Evolutionary conservation across 2,888 invertebrate genomes (phyloP), one percentile per base, ranked within the genome.

Genomic region (Drosophila neonasuta): DNA sequence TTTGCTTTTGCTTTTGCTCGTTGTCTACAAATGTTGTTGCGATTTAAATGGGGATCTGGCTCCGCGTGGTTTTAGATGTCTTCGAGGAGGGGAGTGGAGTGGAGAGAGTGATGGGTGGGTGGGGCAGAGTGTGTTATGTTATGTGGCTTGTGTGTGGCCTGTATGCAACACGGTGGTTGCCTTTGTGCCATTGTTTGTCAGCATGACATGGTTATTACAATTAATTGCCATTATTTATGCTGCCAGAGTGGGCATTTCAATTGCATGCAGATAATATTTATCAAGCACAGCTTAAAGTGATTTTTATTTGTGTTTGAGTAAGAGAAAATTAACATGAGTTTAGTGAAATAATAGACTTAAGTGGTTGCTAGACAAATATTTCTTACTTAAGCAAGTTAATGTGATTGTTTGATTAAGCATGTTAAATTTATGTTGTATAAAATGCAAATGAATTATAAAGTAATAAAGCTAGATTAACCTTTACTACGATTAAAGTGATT

Each of bases 121-220:
- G 70, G 34, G 56, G 45, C 17, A 29, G 10, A 5, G n/a, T 34
- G 20, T 41, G 54, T 48, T 24, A 24, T 24, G 24, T 6, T 24
- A 24, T n/a, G 52, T 44, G 36, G 41, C 30, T 30, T 56, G 34
- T 48, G 64, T 62, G 74, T 59, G 58, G 65, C 42, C 54, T 44
- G 24, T 36, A n/a, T 39, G n/a, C 46, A 32, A 50, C 46, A 56
- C 45, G 56, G 51, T 60, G 52, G 46, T 39, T 51, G 13, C 24
- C 34, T 32, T 54, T 60, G 51, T 52, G 56, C 20, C 30, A 64
- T 70, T 76, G 64, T 60, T 75, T 65, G 76, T 46, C 54, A 17
- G 57, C 36, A 20, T 52, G 56, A 42, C 71, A 68, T 74, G 52
- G 54, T 45, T 63, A 57, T 66, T 45, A 9, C 57, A 64, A 71